These are phyloP conservation scores for Tachypleus tridentatus DNA, from an alignment of 1,140 invertebrate species.

Conservation along the genomic window DNA sequence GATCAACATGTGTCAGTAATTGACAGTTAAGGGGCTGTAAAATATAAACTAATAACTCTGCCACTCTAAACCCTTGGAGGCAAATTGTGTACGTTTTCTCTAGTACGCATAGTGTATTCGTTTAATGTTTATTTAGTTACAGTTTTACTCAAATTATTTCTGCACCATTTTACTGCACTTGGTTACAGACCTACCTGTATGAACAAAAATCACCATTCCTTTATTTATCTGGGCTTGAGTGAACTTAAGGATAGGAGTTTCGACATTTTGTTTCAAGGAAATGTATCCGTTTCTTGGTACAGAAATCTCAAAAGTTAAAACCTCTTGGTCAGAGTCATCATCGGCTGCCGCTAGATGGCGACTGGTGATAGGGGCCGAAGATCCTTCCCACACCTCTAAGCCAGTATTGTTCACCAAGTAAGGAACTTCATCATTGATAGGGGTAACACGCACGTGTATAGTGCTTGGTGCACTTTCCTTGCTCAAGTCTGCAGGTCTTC, in stretches of 20 bases:
- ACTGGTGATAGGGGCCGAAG: constrained; percentile 39
- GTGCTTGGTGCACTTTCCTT: constrained; percentile 27
- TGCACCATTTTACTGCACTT: no score
- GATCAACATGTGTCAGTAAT: no score
- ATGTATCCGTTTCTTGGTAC: constrained; percentile 60
- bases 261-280: constrained; percentile 22
- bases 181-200: constrained; percentile 29
- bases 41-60: no score
- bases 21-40: no score
- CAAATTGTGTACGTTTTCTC: no score
- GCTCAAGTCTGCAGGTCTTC: constrained; percentile 44
- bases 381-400: constrained; percentile 76
- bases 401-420: constrained; percentile 69
- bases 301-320: constrained; percentile 60
- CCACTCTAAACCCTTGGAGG: no score
- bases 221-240: constrained; percentile 65
- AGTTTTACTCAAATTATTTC: no score
- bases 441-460: constrained; percentile 33
- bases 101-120: no score
- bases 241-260: constrained; percentile 41
- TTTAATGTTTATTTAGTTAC: no score
- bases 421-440: constrained; percentile 77
- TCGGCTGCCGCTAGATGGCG: constrained; percentile 40
- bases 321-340: constrained; percentile 57
- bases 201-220: constrained; percentile 60